phyloP scores from a whole-genome alignment of 2,888 invertebrate species.

The Phalera bucephala region DNA sequence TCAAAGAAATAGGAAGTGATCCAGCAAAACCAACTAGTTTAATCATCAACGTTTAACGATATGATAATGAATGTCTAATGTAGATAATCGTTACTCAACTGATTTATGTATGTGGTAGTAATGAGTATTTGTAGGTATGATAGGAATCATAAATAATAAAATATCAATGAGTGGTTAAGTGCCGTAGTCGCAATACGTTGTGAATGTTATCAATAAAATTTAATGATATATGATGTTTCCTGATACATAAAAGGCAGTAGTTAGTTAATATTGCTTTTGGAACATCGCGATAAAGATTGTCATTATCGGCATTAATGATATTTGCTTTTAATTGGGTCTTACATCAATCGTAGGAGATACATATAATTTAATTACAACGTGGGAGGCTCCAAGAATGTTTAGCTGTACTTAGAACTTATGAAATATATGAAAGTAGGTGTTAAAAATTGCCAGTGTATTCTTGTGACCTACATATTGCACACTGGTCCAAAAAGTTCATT shows the following conservation, averaged over 20 bases:
- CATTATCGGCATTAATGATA: no score
- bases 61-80: constrained; percentile 6
- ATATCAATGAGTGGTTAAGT: not conserved
- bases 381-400: no score
- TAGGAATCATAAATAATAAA: constrained; percentile 3
- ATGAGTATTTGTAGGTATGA: constrained; percentile 13
- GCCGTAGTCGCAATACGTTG: not conserved
- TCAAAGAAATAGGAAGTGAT: constrained; percentile 28
- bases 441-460: not conserved
- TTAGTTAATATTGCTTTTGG: no score
- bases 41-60: constrained; percentile 18
- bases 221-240: not conserved
- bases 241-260: not conserved
- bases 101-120: constrained; percentile 15
- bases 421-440: not conserved
- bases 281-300: no score
- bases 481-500: constrained; percentile 6
- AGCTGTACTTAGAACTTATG: not conserved
- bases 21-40: constrained; percentile 21
- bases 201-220: not conserved
- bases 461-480: not conserved
- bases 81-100: constrained; percentile 15
- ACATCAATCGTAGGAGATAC: no score
- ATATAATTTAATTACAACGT: no score
- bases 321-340: no score